Conservation (phyloP, 2,113 vertebrate genomes). For the Trogon surrucura region DNA sequence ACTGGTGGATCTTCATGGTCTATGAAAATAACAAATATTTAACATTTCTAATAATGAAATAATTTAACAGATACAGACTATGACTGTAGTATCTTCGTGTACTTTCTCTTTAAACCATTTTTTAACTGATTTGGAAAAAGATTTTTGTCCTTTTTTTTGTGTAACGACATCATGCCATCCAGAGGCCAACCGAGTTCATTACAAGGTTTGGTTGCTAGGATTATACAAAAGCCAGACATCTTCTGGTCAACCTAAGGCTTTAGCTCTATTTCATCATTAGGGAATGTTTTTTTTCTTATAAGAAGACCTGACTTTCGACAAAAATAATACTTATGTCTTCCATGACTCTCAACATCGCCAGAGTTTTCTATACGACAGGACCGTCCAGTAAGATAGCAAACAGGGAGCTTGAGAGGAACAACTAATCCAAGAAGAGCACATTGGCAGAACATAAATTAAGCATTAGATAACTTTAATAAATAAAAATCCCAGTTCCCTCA, state of each 20-base stretch:
- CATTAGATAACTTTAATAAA: neutral
- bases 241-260: neutral
- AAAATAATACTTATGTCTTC: neutral
- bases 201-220: neutral
- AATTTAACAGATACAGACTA: neutral
- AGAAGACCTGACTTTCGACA: neutral
- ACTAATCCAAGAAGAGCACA: neutral
- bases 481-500: neutral
- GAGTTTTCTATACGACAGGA: neutral
- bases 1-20: neutral
- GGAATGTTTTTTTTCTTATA: neutral
- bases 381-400: neutral
- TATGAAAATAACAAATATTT: neutral
- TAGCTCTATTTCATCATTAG: neutral
- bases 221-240: neutral
- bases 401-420: neutral
- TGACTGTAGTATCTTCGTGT: rapidly evolving
- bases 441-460: neutral
- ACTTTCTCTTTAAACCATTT: neutral
- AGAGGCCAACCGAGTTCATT: conserved; percentile 33
- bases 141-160: neutral
- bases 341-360: neutral
- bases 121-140: conserved; percentile 16
- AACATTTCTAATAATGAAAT: neutral
- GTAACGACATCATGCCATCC: conserved; percentile 42